Evolutionary conservation across 92 coral and sea anemone species (phyloP).

Genomic region (Zoanthus sansibaricus): DNA sequence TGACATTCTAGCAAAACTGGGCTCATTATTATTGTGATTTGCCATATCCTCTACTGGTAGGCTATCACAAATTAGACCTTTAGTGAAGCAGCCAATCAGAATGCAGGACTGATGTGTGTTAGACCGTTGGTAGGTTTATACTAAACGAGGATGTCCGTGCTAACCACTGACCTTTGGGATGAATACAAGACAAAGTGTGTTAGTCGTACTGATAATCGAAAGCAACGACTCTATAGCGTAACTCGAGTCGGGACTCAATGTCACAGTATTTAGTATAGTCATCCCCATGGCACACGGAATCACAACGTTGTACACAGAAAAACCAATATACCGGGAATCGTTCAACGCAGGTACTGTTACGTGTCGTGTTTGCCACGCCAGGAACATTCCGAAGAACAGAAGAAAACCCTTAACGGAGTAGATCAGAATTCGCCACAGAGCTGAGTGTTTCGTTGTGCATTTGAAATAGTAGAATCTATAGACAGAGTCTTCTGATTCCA

Average conservation of each 20-base stretch:
- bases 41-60: no score
- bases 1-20: no score
- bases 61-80: no score
- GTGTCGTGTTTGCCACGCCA: slow-evolving; percentile 73
- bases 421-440: slow-evolving; percentile 53
- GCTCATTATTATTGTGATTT: no score
- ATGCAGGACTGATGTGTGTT: no score
- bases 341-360: slow-evolving; percentile 59
- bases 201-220: slow-evolving; percentile 66
- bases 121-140: no score
- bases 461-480: slow-evolving; percentile 51
- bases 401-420: slow-evolving; percentile 69
- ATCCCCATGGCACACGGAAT: slow-evolving; percentile 73
- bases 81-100: no score
- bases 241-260: slow-evolving; percentile 51
- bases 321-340: slow-evolving; percentile 68
- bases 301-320: slow-evolving; percentile 67
- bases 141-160: no score
- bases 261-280: slow-evolving; percentile 55
- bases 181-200: slow-evolving; percentile 67
- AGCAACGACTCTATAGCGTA: slow-evolving; percentile 61
- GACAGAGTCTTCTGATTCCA: slow-evolving; percentile 42
- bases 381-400: slow-evolving; percentile 66
- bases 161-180: slow-evolving; percentile 63
- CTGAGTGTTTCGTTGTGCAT: slow-evolving; percentile 53